Base-by-base conservation (phyloP, 1,140 invertebrate genomes). In the Triops cancriformis region DNA sequence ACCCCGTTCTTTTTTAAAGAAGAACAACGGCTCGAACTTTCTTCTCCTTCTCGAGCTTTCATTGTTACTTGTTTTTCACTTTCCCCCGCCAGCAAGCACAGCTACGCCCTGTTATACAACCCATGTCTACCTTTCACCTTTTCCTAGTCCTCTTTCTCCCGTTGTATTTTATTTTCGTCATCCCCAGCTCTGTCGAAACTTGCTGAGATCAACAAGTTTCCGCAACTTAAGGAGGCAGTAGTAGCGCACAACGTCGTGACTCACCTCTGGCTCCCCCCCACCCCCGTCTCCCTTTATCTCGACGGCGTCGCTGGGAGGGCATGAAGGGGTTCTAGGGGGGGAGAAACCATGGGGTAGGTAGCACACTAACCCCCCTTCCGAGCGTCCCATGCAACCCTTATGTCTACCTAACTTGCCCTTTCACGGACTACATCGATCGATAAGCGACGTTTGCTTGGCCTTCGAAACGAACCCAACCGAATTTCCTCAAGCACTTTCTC, bases 151-250 rank as follows among this genome's bases (percentile, higher is more conserved):
- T 51, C n/a, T 51, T 23, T 23, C 4, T 4, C 4, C 14, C 14
- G 51, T 18, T 23, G n/a, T 18, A 64, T 64, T 64, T 23, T n/a
- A 9, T 64, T 64, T 64, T n/a, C 14, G 23, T 64, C 23, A 12
- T 64, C 43, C 51, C 51, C 10, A 23, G 23, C 51, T 64, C 5
- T 64, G 14, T 64, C 23, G 18, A 18, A 64, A 64, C 51, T 64
- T 64, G 51, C 51, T 64, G 51, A 64, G 51, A 64, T 64, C 51
- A 64, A 64, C 51, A 64, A 64, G 51, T 64, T 64, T 64, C 51
- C 18, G 51, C n/a, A 64, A 64, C 18, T 64, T 64, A 23, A n/a
- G 51, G 3, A 23, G 51, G 18, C 18, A 23, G 0, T 0, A 64
- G 51, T 64, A 64, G 51, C 14, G 51, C 51, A 23, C 51, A 64